Evolutionary conservation across 2,113 vertebrate genomes (phyloP), one percentile per base, ranked within the genome.

Genomic region (Urocitellus parryii): DNA sequence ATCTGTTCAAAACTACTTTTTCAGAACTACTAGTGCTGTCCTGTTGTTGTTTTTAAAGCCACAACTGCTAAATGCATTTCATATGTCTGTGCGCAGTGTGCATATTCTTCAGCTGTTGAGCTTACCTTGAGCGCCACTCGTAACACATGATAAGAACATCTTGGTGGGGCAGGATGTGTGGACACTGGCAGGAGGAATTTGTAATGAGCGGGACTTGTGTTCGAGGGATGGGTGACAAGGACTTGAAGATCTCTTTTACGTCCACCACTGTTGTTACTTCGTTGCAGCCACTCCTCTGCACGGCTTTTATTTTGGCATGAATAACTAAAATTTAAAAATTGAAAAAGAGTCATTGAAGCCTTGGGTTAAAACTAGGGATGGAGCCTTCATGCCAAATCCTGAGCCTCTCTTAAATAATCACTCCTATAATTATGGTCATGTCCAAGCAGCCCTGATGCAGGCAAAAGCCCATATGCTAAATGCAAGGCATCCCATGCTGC

Each of bases 141-240:
- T 99, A 99, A 90, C 99, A 99, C 98, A 99, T 99, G 95, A 99
- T 99, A 80, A 99, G 98, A 37, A 99, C 98, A 4, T 99, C 99
- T 79, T 99, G 99, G 89, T 99, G 99, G 0, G 98, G 98, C 0
- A 98, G 98, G 94, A 99, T 98, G 76, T 99, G 98, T 0, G 99
- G 99, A 86, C 99, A 99, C 92, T 98, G 98, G 96, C 99, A 99
- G 56, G 99, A 99, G 10, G 99, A 99, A 70, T 99, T 99, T 0
- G 99, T 99, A 84, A 99, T 98, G 81, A 99, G 98, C 14, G 98
- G 98, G 61, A 99, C 98, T 96, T 99, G 98, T 48, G 98, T 98
- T 45, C 97, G 98, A 83, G 98, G 98, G 89, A 99, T 98, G 34
- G 98, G 98, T 0, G 20, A 98, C 0, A 94, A 98, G 78, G 99